These are phyloP conservation scores for Gibbula magus DNA, from an alignment of 2,888 invertebrate genomes.

Conservation along the genomic window DNA sequence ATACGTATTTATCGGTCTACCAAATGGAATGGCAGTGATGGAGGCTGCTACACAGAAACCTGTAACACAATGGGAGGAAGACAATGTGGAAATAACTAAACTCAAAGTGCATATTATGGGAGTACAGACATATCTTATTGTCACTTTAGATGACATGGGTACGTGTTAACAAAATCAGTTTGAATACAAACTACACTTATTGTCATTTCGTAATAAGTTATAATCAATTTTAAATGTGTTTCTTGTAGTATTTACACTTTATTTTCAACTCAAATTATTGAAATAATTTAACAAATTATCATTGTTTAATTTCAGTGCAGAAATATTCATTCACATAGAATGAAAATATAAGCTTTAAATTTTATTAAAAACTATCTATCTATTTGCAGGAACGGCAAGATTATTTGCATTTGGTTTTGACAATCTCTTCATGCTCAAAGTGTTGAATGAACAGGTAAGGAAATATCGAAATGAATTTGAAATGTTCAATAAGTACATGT, in stretches of 20 bases:
- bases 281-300: no score
- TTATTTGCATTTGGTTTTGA: conserved; percentile 62
- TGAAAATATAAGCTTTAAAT: no score
- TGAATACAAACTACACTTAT: no score
- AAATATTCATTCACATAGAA: no score
- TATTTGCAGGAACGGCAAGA: conserved; percentile 59
- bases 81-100: conserved; percentile 58
- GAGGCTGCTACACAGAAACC: conserved; percentile 56
- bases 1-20: conserved; percentile 66
- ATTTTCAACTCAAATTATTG: no score
- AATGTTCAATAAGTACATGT: neutral
- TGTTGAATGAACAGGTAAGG: conserved; percentile 56
- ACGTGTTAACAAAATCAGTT: neutral
- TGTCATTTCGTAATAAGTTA: no score
- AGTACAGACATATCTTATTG: conserved; percentile 56
- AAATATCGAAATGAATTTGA: neutral
- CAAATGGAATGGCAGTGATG: conserved; percentile 63
- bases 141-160: conserved; percentile 72
- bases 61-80: conserved; percentile 64
- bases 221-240: no score
- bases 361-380: conserved; percentile 14
- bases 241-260: no score
- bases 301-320: no score
- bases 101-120: conserved; percentile 53
- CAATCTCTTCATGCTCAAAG: conserved; percentile 59